Evolutionary conservation across 2,113 vertebrate genomes (phyloP), one percentile per base, ranked within the genome.

Genomic region (Lamprotornis superbus): DNA sequence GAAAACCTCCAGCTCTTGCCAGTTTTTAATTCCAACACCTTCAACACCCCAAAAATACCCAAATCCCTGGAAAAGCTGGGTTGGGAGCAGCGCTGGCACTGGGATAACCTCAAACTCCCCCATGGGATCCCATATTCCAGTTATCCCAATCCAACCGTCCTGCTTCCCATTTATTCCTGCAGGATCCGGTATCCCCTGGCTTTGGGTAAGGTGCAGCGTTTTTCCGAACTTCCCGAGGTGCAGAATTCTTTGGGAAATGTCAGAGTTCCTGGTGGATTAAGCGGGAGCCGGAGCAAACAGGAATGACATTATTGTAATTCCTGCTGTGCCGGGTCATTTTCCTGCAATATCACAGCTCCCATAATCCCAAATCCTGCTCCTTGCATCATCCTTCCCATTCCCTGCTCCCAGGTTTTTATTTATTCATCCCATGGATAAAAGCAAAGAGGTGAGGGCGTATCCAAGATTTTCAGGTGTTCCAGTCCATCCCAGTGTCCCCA

Each of bases 201-300:
- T 96, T 91, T 92, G 93, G 96, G 92, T 83, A 89, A 91, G 91
- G 71, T 83, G 91, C 95, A 89, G 97, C 82, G 25, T 96, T 97
- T 97, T 93, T 69, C 63, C 8, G 37, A 96, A 97, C 71, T 97
- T 94, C 89, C 78, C 3, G 2, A 17, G 17, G 71, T 15, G 44
- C 37, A 59, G 97, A 94, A 97, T 97, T 98, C 95, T 96, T 97
- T 96, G 90, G 95, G 97, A 98, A 97, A 97, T 97, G 97, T 98
- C 97, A 98, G 96, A 93, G 96, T 96, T 97, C 97, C 94, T 94
- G 95, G 83, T 25, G 60, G 91, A 97, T 97, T 97, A 92, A 83
- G 95, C 75, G 10, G 49, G 87, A 97, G 90, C 87, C 74, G 90
- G 89, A 89, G 96, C 94, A 97, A 98, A 97, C 96, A 98, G 93